phyloP scores from a whole-genome alignment of 2,113 vertebrate genomes.

The Sprattus sprattus region DNA sequence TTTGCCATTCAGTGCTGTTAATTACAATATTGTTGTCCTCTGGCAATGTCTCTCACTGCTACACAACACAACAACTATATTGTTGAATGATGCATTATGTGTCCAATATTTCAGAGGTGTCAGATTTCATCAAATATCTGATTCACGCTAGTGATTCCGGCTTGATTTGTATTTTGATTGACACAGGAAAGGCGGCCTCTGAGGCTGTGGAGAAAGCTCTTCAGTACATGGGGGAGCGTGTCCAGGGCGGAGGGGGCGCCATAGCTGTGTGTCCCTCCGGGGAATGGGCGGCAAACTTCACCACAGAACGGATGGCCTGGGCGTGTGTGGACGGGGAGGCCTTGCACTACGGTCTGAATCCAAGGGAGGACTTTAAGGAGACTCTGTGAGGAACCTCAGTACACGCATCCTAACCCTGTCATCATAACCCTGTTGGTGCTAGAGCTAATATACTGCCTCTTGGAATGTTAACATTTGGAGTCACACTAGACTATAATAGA shows the following conservation, averaged over 20 bases:
- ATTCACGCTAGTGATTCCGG: not conserved
- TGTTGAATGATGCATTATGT: not conserved
- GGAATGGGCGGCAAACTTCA: slow-evolving; percentile 69
- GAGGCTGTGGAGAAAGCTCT: slow-evolving; percentile 60
- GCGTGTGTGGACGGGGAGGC: slow-evolving; percentile 52
- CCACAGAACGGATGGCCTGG: slow-evolving; percentile 68
- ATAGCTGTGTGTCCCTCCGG: slow-evolving; percentile 64
- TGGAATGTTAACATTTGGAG: not conserved
- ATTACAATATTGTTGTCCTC: not conserved
- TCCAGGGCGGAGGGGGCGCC: slow-evolving; percentile 66
- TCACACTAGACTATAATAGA: not conserved
- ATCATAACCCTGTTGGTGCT: not conserved
- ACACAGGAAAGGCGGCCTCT: slow-evolving; percentile 56
- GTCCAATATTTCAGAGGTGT: not conserved
- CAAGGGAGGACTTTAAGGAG: slow-evolving; percentile 55
- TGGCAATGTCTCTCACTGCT: no score
- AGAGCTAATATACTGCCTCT: not conserved
- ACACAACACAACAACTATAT: no score
- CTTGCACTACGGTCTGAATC: slow-evolving; percentile 68
- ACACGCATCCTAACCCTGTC: not conserved
- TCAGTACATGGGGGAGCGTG: slow-evolving; percentile 65
- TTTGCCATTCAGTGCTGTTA: no score
- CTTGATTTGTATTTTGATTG: not conserved
- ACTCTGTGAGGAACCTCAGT: not conserved
- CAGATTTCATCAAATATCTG: not conserved